Base-by-base conservation (phyloP, 2,113 vertebrate genomes). In the Carlito syrichta region DNA sequence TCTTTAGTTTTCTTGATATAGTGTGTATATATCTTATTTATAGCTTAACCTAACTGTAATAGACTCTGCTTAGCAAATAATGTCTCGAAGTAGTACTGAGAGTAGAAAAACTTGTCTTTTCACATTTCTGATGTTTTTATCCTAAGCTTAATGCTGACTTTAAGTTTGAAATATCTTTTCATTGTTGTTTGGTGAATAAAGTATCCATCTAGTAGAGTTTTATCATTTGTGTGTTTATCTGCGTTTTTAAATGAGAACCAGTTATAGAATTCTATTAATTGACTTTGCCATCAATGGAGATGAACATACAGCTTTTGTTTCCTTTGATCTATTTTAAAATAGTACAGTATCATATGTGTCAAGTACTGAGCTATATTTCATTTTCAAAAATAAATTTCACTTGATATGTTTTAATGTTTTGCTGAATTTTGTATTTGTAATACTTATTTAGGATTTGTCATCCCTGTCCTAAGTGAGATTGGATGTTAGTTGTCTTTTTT, bases 401-500 rank as follows among this genome's bases (percentile, higher is more conserved):
- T n/a, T 93, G 27, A 1, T 66, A 13, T 85, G 45, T 81, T 78
- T 94, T 86, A 38, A 43, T 71, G 9, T 79, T 76, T 76, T 94
- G 38, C 22, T 91, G 8, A 94, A 79, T 87, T 94, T 54, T 23
- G 1, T 58, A 27, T 77, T 91, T 89, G 93, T 52, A 89, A 81
- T 79, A 86, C 43, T 92, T 77, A 73, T 92, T 94, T 88, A 95
- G 45, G n/a, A 82, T 85, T 86, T 74, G 16, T n/a, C 30, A 73
- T 66, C 62, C 14, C 5, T 86, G 78, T 43, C 76, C 92, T 92
- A 43, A 88, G 35, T 40, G 40, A 93, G 14, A 77, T 71, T 30
- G 16, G 30, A 77, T 68, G 40, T 16, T 54, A 74, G 9, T 6
- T 88, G 87, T 94, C 38, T 60, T 38, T 62, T n/a, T 63, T 30